These are phyloP conservation scores for Andrena chrysosceles DNA, from an alignment of 2,888 invertebrate species.

Conservation along the genomic window DNA sequence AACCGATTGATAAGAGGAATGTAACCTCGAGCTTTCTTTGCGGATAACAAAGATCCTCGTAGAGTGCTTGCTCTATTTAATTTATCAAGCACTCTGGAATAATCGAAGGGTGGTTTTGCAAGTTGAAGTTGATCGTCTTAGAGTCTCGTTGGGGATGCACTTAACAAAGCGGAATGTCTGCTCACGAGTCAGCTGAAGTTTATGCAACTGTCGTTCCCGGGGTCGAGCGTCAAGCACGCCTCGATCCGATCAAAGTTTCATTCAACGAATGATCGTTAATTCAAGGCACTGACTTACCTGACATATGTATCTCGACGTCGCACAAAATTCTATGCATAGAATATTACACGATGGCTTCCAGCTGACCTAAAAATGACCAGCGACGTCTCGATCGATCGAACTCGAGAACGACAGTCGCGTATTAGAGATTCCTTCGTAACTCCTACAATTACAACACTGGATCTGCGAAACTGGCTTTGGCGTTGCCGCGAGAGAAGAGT, in stretches of 20 bases:
- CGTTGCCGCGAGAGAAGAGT: not conserved
- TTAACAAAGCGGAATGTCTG: constrained; percentile 13
- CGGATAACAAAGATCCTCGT: not conserved
- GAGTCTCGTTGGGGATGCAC: not conserved
- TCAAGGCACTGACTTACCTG: not conserved
- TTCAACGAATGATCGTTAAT: not conserved
- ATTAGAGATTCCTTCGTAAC: constrained; percentile 31
- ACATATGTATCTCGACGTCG: not conserved
- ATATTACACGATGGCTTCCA: constrained; percentile 25
- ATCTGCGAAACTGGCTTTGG: constrained; percentile 45
- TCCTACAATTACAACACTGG: constrained; percentile 31
- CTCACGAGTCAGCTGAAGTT: constrained; percentile 31
- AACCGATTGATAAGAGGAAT: not conserved
- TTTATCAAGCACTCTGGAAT: constrained; percentile 6
- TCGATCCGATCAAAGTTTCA: not conserved
- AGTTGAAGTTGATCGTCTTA: not conserved
- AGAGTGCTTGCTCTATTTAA: not conserved
- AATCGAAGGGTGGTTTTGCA: not conserved
- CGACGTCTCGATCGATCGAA: constrained; percentile 54
- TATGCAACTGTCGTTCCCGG: constrained; percentile 8
- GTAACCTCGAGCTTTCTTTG: not conserved
- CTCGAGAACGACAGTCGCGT: constrained; percentile 47
- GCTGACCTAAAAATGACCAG: constrained; percentile 48
- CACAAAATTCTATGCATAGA: not conserved
- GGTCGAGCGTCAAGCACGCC: not conserved